phyloP scores from a whole-genome alignment of 2,797 vertebrate genomes.

The Apogon hyalosoma region DNA sequence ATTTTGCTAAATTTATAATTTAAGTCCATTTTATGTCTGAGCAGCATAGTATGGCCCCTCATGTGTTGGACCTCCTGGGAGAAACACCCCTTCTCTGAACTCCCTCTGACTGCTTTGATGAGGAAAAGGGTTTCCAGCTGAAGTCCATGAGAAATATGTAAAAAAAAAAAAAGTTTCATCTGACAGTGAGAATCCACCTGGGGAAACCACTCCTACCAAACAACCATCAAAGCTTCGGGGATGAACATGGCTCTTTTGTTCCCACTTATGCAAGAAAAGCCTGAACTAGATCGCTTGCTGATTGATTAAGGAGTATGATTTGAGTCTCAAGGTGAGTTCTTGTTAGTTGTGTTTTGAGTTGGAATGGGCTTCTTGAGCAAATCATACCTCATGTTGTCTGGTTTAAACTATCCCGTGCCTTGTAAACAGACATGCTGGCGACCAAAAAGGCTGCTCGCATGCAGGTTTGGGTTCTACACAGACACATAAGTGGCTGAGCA shows the following conservation, averaged over 20 bases:
- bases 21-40: too few relatives aligned
- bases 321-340: constrained; percentile 26
- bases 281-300: not conserved
- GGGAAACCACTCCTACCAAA: constrained; percentile 8
- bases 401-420: constrained; percentile 20
- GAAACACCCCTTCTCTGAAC: not conserved
- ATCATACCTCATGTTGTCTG: not conserved
- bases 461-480: constrained; percentile 25
- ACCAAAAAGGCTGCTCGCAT: constrained; percentile 15
- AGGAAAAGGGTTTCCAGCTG: constrained; percentile 18
- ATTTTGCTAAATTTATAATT: too few relatives aligned
- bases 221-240: constrained; percentile 26
- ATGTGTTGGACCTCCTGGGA: constrained; percentile 13
- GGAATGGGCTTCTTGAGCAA: constrained; percentile 25
- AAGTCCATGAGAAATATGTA: constrained; percentile 1
- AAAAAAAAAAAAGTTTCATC: constrained; percentile 13
- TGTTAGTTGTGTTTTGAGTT: constrained; percentile 4
- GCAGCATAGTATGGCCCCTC: not conserved
- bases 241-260: not conserved
- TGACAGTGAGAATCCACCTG: constrained; percentile 30
- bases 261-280: not conserved
- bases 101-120: constrained; percentile 20
- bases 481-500: constrained; percentile 53
- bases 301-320: constrained; percentile 17
- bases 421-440: constrained; percentile 42